Evolutionary conservation across 2,888 invertebrate genomes (phyloP).

Genomic region (Arrhopalites spinosus): DNA sequence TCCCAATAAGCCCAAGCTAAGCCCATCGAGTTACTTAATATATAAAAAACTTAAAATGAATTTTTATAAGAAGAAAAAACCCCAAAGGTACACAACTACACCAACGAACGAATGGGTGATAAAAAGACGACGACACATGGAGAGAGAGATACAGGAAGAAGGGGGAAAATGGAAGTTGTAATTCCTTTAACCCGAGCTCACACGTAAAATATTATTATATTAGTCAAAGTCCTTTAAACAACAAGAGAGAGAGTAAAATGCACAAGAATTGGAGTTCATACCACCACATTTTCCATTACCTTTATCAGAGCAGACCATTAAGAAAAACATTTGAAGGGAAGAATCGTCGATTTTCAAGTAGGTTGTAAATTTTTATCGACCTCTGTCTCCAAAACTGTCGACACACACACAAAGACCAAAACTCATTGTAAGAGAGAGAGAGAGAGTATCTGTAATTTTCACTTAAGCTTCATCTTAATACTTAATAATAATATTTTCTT

Average conservation of each 20-base stretch:
- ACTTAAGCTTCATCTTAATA: slow-evolving; percentile 1
- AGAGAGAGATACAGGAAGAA: neutral
- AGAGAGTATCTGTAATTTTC: neutral
- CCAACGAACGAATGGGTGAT: too few relatives aligned
- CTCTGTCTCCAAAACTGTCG: slow-evolving; percentile 31
- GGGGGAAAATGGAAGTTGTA: neutral
- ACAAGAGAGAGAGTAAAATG: slow-evolving; percentile 9
- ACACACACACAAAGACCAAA: slow-evolving; percentile 11
- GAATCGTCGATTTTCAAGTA: slow-evolving; percentile 14
- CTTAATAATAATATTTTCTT: neutral
- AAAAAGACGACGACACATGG: neutral
- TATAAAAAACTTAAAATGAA: too few relatives aligned
- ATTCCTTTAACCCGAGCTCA: neutral
- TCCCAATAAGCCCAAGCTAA: too few relatives aligned
- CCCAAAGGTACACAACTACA: too few relatives aligned
- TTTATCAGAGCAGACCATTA: slow-evolving; percentile 33
- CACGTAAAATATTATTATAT: slow-evolving; percentile 12
- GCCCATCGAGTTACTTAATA: too few relatives aligned
- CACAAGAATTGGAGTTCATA: slow-evolving; percentile 21
- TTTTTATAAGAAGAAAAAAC: too few relatives aligned
- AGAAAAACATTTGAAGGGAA: slow-evolving; percentile 22
- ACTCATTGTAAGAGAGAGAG: neutral
- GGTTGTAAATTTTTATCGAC: slow-evolving; percentile 38
- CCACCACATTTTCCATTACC: slow-evolving; percentile 37
- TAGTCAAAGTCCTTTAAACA: neutral